These are phyloP conservation scores for Muscina levida DNA, from an alignment of 2,888 invertebrate species.

Conservation along the genomic window DNA sequence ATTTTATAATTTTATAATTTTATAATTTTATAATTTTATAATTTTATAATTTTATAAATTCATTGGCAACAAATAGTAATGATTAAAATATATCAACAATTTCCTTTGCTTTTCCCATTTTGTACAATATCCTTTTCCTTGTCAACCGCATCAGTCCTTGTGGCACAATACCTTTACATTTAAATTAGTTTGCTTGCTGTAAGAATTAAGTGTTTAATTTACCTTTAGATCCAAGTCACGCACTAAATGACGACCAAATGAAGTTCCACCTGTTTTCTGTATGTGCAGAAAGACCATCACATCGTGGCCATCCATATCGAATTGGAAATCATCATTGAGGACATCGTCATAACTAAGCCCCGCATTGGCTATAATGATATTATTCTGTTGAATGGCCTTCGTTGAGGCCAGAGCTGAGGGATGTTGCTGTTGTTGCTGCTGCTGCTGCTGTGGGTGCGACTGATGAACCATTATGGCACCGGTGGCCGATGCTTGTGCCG, in stretches of 20 bases:
- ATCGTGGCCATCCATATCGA: constrained; percentile 95
- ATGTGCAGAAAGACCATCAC: constrained; percentile 99
- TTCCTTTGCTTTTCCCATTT: too few relatives aligned
- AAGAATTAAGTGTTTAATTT: too few relatives aligned
- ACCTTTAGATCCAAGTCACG: constrained; percentile 92
- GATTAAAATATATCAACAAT: too few relatives aligned
- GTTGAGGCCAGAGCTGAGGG: constrained; percentile 68
- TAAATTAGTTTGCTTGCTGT: too few relatives aligned
- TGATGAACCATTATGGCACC: constrained; percentile 66
- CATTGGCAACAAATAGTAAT: too few relatives aligned
- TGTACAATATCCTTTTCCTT: too few relatives aligned
- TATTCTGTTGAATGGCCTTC: constrained; percentile 77
- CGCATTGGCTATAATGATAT: constrained; percentile 78
- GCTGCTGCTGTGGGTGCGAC: constrained; percentile 43
- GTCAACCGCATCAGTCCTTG: too few relatives aligned
- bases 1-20: too few relatives aligned
- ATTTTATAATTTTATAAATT: too few relatives aligned
- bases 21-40: too few relatives aligned
- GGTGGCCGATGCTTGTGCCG: constrained; percentile 67
- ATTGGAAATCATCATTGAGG: constrained; percentile 91
- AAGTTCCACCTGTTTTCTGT: constrained; percentile 99
- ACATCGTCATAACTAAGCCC: constrained; percentile 92
- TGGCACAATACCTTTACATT: too few relatives aligned
- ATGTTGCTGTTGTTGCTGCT: constrained; percentile 39
- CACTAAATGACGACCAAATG: constrained; percentile 97